Base-by-base conservation (phyloP, 35 echinoderm and acorn worm genomes). In the Heliocidaris erythrogramma region DNA sequence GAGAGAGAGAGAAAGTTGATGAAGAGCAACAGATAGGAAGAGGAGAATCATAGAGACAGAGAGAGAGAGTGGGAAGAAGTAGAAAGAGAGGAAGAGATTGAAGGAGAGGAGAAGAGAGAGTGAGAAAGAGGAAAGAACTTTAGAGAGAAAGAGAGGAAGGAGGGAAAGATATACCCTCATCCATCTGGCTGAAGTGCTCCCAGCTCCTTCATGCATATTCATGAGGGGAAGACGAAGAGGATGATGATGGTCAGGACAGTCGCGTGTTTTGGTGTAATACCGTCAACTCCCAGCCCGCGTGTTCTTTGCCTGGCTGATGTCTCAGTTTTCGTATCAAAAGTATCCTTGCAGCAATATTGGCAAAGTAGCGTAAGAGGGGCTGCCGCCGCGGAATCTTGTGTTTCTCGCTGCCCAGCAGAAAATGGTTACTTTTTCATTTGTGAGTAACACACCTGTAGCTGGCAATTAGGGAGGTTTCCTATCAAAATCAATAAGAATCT, bases 291-390 rank as follows among this genome's bases (percentile, higher is more conserved):
- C 91, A 92, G 50, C 49, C 49, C 91, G 91, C 49, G 49, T 92
- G 91, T 92, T 92, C 91, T 92, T 59, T 92, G 91, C 91, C 29
- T 35, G 47, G 50, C 48, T 92, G 91, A 92, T 92, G 91, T 92
- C 91, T 92, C 91, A 59, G 91, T 92, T 92, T 92, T 92, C 91
- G 91, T 92, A 92, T 92, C 91, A 92, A 92, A 92, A 92, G 91
- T 92, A 92, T 92, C 91, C 91, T 92, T 92, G 29, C 91, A 92
- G 91, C 91, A 92, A 92, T 92, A 92, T 92, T 92, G 91, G 91
- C 91, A 92, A 92, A 92, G 91, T 92, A 92, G 91, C 91, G 91
- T 49, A 59, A 59, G 91, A 92, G 47, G 49, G 49, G 91, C 91
- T n/a, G 29, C 50, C 29, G 9, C 49, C 47, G 13, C 12, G 91